Evolutionary conservation across 2,113 vertebrate genomes (phyloP).

Genomic region (Corythoichthys intestinalis): DNA sequence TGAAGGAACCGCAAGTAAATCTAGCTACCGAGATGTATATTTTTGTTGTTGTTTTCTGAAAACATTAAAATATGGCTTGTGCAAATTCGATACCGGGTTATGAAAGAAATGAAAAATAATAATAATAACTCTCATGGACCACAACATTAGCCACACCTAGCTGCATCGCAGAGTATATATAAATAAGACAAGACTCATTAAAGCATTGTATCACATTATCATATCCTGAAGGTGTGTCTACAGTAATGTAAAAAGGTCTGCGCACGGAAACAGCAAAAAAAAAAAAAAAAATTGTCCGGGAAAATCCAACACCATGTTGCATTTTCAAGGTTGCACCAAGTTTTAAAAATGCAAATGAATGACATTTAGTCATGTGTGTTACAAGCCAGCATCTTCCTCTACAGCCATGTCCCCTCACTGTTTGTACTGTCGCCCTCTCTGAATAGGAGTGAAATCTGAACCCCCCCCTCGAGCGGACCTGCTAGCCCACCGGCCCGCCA

Average conservation of each 20-base stretch:
- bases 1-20: too few species aligned
- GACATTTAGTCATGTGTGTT: slow-evolving; percentile 82
- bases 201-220: background rate
- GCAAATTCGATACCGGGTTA: too few species aligned
- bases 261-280: background rate
- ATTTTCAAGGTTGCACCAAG: background rate
- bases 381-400: slow-evolving; percentile 82
- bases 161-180: too few species aligned
- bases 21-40: too few species aligned
- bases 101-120: background rate
- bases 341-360: slow-evolving; percentile 2
- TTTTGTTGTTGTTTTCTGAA: too few species aligned
- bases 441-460: slow-evolving; percentile 48
- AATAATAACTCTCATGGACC: background rate
- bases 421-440: slow-evolving; percentile 26
- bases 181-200: background rate
- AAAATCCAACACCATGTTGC: background rate
- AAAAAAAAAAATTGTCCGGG: background rate
- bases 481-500: slow-evolving; percentile 36
- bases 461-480: slow-evolving; percentile 19
- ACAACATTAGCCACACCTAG: background rate
- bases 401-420: slow-evolving; percentile 80
- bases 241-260: background rate
- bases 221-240: background rate
- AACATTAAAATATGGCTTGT: too few species aligned